phyloP scores from a whole-genome alignment of 1,140 invertebrate genomes.

The Bursaphelenchus mucronatus region DNA sequence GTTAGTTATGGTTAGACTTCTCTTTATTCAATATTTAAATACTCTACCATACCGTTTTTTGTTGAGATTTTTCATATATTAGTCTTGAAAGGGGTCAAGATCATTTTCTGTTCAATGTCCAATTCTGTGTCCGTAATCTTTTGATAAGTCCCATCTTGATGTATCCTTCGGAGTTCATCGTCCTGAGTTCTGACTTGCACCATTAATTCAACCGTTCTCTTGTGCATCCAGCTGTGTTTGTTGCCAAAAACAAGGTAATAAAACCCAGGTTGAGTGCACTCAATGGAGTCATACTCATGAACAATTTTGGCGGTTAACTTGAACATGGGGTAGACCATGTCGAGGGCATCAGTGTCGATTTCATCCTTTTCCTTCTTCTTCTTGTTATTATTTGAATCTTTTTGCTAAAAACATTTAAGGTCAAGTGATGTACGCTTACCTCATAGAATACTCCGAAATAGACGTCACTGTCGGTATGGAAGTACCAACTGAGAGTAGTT shows the following conservation, averaged over 20 bases:
- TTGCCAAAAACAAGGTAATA: constrained; percentile 57
- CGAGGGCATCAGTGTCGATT: constrained; percentile 35
- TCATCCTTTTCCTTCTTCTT: constrained; percentile 28
- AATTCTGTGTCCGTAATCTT: background rate
- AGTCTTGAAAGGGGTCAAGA: background rate
- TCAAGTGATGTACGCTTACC: background rate
- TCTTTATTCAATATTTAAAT: no score
- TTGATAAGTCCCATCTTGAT: background rate
- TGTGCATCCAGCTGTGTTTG: constrained; percentile 48
- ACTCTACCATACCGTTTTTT: background rate
- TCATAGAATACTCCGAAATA: constrained; percentile 59
- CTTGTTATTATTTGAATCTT: constrained; percentile 16
- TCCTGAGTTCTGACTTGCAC: background rate
- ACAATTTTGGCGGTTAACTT: constrained; percentile 56
- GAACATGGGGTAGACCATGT: constrained; percentile 59
- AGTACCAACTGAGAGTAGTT: constrained; percentile 55
- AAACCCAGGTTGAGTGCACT: constrained; percentile 37
- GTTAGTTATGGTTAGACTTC: constrained; percentile 21
- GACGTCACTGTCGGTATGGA: constrained; percentile 56
- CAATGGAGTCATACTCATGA: constrained; percentile 49
- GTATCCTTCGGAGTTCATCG: background rate
- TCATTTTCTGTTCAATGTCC: background rate
- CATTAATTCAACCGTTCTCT: constrained; percentile 2
- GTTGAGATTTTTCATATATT: background rate
- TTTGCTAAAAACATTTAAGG: constrained; percentile 24